Evolutionary conservation across 2,113 vertebrate genomes (phyloP).

Genomic region (Mirounga angustirostris): DNA sequence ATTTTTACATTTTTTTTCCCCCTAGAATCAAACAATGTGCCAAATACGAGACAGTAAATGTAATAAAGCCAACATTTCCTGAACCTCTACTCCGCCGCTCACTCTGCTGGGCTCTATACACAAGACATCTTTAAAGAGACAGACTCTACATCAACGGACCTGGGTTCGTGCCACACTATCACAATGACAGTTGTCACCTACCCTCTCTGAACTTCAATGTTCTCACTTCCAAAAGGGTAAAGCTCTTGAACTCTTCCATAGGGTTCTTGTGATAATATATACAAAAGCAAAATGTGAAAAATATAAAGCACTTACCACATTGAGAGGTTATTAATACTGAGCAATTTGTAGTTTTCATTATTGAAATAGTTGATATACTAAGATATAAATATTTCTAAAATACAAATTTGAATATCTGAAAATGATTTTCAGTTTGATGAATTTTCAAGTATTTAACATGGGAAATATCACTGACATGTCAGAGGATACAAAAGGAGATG

Average conservation of each 20-base stretch:
- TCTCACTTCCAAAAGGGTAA: neutral
- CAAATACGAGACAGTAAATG: neutral
- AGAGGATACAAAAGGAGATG: neutral
- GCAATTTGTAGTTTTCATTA: neutral
- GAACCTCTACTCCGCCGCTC: neutral
- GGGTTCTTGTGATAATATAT: neutral
- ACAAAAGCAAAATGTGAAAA: neutral
- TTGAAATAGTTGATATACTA: neutral
- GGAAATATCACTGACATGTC: neutral
- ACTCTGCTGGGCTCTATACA: neutral
- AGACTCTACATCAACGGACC: neutral
- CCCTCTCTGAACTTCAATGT: neutral
- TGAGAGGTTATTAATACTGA: neutral
- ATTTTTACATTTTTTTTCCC: neutral
- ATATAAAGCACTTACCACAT: neutral
- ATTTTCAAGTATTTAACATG: conserved; percentile 27
- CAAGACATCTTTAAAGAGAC: neutral
- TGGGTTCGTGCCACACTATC: neutral
- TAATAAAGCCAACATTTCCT: neutral
- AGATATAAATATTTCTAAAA: neutral
- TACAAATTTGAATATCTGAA: neutral
- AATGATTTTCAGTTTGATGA: neutral
- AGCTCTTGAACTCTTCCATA: neutral
- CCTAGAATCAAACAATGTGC: neutral
- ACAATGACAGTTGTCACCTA: neutral